These are phyloP conservation scores for Ailurus styani DNA, from an alignment of 2,113 vertebrate species.

Conservation along the genomic window DNA sequence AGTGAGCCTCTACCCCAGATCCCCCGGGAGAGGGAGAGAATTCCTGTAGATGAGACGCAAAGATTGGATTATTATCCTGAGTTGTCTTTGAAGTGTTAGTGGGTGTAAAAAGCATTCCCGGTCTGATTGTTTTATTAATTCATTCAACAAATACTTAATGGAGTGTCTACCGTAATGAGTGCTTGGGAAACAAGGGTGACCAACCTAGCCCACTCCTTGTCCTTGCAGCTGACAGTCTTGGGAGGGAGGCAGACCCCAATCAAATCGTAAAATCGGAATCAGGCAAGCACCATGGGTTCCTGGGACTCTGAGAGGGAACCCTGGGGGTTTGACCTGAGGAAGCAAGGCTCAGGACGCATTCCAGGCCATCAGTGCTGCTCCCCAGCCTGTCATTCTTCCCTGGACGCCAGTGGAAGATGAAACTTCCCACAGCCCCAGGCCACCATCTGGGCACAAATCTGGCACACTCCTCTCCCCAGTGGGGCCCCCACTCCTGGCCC, in stretches of 20 bases:
- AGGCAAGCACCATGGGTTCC: background rate
- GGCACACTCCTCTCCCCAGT: background rate
- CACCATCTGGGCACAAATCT: background rate
- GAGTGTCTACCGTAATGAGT: background rate
- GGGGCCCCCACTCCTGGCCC: background rate
- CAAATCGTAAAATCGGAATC: background rate
- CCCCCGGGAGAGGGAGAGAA: background rate
- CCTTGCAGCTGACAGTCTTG: background rate
- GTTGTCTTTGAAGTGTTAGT: background rate
- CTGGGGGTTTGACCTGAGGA: no score
- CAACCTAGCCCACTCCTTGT: background rate
- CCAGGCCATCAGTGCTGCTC: background rate
- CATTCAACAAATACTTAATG: background rate
- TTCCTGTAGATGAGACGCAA: background rate
- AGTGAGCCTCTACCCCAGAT: background rate
- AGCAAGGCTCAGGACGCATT: rapidly evolving
- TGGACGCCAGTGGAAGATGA: background rate
- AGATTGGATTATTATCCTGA: background rate
- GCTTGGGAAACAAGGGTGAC: background rate
- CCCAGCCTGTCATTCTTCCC: background rate
- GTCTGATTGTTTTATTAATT: background rate
- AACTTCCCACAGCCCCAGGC: background rate
- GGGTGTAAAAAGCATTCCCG: background rate
- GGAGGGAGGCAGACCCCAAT: background rate
- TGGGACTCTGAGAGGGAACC: background rate